Evolutionary conservation across 2,797 vertebrate species (phyloP).

Genomic region (Ceryle rudis): DNA sequence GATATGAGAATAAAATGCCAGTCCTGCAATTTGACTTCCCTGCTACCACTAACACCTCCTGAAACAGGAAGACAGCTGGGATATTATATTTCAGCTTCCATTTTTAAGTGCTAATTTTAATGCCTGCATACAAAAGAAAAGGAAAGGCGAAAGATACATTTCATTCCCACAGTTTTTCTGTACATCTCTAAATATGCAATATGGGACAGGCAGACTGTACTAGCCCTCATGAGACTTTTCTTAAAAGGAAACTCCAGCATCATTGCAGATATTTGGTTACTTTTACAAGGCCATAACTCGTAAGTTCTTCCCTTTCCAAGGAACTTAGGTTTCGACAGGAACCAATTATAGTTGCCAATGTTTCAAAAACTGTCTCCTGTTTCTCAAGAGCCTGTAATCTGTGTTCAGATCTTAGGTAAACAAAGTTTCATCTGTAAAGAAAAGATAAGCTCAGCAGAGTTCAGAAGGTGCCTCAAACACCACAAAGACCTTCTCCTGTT

Average conservation of each 20-base stretch:
- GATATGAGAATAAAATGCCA: background rate
- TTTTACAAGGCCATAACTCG: background rate
- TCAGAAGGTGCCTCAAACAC: slow-evolving; percentile 28
- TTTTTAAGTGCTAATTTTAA: slow-evolving; percentile 22
- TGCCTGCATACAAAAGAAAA: background rate
- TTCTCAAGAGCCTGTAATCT: slow-evolving; percentile 27
- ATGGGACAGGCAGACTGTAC: background rate
- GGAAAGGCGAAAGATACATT: background rate
- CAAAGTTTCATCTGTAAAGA: slow-evolving; percentile 26
- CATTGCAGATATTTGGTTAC: background rate
- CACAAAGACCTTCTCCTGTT: slow-evolving; percentile 30
- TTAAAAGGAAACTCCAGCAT: background rate
- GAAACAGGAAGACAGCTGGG: slow-evolving; percentile 10
- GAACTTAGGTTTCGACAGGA: background rate
- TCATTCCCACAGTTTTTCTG: background rate
- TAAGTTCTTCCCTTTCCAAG: background rate
- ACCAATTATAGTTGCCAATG: background rate
- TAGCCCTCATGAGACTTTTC: background rate
- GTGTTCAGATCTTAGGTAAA: slow-evolving; percentile 44
- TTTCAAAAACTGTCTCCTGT: slow-evolving; percentile 43
- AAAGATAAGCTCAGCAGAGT: slow-evolving; percentile 9
- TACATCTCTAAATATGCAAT: background rate
- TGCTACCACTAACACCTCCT: background rate
- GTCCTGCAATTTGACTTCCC: background rate
- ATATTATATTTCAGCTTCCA: slow-evolving; percentile 20